Base-by-base conservation (phyloP, 2,113 vertebrate genomes). In the Myotis lucifugus region DNA sequence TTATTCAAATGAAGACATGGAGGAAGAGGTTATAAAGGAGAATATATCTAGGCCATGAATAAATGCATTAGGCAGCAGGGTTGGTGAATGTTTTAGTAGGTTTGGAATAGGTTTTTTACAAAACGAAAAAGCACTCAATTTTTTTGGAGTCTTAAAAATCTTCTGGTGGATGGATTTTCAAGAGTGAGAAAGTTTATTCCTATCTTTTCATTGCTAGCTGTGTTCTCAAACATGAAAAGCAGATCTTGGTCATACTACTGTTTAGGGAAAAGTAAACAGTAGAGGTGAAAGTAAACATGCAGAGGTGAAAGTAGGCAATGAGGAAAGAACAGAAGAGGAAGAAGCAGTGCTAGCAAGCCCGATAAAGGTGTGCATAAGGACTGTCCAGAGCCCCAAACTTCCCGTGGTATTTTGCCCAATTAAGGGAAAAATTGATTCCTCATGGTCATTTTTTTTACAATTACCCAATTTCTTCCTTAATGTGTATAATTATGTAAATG, bases 1-100 rank as follows among this genome's bases (percentile, higher is more conserved):
- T 97, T 98, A 98, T 98, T 98, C 97, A 98, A 98, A 97, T 97
- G 97, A 98, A 98, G 97, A 98, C 96, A 97, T 89, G 92, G 98
- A 98, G 76, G 93, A 98, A 97, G 96, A 97, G 94, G 90, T 97
- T 98, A 97, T 96, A 98, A 93, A 97, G 96, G 92, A 77, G 95
- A 97, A 98, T 97, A 97, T 96, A 97, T 96, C 97, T 93, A 97
- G 91, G 90, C 92, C 95, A 97, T 97, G 97, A 98, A 98, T 98
- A 98, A 98, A 97, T 97, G 95, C 42, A 98, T 98, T 97, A 98
- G 96, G 95, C 95, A 94, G 96, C 87, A 94, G 91, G 91, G 90
- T 95, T 94, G 94, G 98, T 98, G 96, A 98, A 97, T 97, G 96
- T 98, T 98, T 98, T 98, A 96, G 96, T 96, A 98, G 94, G 95